These are phyloP conservation scores for Zelleria hepariella DNA, from an alignment of 2,888 invertebrate genomes.

Conservation along the genomic window DNA sequence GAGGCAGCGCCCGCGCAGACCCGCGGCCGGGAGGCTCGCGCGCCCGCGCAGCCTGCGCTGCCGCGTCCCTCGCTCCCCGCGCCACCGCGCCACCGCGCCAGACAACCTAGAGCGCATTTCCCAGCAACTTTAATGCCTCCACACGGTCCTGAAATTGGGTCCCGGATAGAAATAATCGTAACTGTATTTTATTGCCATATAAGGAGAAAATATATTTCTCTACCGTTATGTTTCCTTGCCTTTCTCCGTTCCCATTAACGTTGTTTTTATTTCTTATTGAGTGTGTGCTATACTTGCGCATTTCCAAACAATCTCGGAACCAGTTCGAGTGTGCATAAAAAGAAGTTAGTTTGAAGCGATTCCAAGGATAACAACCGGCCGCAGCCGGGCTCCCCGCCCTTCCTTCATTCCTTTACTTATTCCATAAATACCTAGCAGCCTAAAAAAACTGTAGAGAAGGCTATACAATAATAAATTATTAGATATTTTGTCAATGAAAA, in stretches of 20 bases:
- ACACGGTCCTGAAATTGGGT: background rate
- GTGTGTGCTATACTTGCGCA: background rate
- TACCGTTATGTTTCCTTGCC: background rate
- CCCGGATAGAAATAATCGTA: background rate
- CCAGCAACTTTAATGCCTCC: background rate
- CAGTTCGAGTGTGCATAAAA: constrained; percentile 33
- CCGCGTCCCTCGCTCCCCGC: constrained; percentile 20
- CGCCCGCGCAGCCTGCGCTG: constrained; percentile 41
- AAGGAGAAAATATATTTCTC: too few relatives aligned
- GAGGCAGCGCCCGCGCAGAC: constrained; percentile 36
- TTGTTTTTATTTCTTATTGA: background rate
- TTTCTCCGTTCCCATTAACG: background rate
- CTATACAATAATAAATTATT: too few relatives aligned
- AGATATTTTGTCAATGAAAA: too few relatives aligned
- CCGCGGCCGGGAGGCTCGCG: constrained; percentile 32
- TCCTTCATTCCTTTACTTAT: background rate
- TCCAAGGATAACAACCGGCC: background rate
- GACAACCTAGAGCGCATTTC: constrained; percentile 2
- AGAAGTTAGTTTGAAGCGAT: background rate
- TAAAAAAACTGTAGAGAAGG: too few relatives aligned
- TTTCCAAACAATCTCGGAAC: constrained; percentile 32
- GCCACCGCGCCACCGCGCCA: too few relatives aligned
- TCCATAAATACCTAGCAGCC: background rate
- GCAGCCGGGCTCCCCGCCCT: background rate
- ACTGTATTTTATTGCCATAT: too few relatives aligned